Evolutionary conservation across 2,113 vertebrate genomes (phyloP).

Genomic region (Ahaetulla prasina): DNA sequence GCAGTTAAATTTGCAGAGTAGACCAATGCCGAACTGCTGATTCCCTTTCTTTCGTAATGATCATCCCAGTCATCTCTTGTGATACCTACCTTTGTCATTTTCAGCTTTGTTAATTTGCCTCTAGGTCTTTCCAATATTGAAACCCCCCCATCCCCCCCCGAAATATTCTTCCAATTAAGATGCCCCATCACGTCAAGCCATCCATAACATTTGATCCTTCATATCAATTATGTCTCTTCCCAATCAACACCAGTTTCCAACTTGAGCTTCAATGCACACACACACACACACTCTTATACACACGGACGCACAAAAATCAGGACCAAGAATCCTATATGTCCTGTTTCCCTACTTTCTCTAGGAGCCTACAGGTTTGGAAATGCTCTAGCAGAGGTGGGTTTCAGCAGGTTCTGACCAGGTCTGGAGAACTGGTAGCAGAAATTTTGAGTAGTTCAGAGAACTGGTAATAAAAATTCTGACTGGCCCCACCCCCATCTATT

Average conservation of each 20-base stretch:
- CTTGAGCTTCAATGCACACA: background rate
- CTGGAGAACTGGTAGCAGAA: too few species aligned
- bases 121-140: background rate
- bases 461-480: too few species aligned
- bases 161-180: background rate
- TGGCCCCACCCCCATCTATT: too few species aligned
- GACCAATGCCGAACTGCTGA: background rate
- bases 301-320: background rate
- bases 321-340: background rate
- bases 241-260: background rate
- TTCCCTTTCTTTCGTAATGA: background rate
- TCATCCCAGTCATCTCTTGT: background rate
- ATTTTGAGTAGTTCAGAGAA: too few species aligned
- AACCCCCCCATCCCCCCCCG: background rate
- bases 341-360: background rate
- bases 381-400: too few species aligned
- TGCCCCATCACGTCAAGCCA: background rate
- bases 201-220: background rate
- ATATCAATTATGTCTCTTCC: background rate
- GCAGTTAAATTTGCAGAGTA: background rate
- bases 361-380: background rate
- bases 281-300: too few species aligned
- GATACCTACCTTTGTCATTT: background rate
- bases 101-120: background rate
- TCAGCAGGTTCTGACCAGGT: too few species aligned